A percentile compares a stretch with the other conserved stretches of the same genome.
These are phyloP conservation scores for Siniperca undulata DNA, from an alignment of 2,797 vertebrate genomes.

Conservation along the genomic window DNA sequence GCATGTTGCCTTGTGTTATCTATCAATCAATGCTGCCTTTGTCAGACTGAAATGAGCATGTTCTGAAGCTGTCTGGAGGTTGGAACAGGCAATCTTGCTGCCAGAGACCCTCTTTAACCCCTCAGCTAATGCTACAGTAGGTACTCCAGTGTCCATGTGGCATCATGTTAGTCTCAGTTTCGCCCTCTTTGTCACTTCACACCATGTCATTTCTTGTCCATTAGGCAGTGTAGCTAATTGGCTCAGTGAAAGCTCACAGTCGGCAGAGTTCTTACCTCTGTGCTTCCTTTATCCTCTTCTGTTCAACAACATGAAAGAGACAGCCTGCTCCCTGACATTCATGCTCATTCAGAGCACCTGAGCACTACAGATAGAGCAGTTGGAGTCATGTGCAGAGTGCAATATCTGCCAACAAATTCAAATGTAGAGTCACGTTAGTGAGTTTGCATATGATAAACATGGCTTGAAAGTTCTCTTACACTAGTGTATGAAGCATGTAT, in stretches of 20 bases:
- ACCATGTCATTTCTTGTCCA: conserved; percentile 18
- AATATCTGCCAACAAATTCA: background rate
- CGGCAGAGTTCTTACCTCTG: conserved; percentile 8
- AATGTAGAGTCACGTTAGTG: background rate
- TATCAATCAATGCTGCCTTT: background rate
- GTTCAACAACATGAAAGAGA: conserved; percentile 25
- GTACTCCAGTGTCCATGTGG: background rate
- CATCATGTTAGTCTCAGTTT: background rate
- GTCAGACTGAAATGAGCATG: background rate
- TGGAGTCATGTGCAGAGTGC: background rate
- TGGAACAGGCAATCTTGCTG: background rate
- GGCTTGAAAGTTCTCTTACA: background rate
- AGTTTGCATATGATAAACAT: background rate
- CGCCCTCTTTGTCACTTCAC: conserved; percentile 12
- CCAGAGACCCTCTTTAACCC: background rate
- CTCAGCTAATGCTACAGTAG: background rate
- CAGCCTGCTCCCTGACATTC: conserved; percentile 1
- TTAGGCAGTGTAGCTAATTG: conserved; percentile 38
- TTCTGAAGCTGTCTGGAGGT: background rate
- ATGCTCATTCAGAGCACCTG: conserved; percentile 24
- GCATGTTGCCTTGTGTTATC: too few relatives aligned
- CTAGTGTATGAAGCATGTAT: background rate
- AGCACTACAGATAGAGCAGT: conserved; percentile 27
- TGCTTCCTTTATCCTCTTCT: background rate
- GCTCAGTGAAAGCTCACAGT: conserved; percentile 14